Conservation (phyloP, 2,888 invertebrate genomes). For the Brachylomia viminalis region DNA sequence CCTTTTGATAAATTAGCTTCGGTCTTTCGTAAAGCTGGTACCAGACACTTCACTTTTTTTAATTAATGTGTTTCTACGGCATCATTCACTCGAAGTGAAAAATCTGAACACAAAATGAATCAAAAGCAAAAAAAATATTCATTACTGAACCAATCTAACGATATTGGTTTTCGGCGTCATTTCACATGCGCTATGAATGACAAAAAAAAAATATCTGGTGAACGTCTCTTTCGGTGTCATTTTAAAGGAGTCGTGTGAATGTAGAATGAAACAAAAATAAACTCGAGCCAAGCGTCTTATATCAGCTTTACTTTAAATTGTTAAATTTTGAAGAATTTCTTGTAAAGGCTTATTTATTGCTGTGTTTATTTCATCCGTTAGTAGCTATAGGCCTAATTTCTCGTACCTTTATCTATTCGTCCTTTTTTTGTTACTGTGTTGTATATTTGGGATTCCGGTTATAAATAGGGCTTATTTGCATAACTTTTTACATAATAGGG, state of each 20-base stretch:
- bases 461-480: constrained; percentile 15
- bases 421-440: constrained; percentile 5
- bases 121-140: not conserved
- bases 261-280: not conserved
- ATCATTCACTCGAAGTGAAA: not conserved
- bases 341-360: constrained; percentile 19
- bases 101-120: not conserved
- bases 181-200: not conserved
- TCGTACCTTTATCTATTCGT: constrained; percentile 6
- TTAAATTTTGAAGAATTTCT: constrained; percentile 13
- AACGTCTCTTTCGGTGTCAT: not conserved
- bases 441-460: not conserved
- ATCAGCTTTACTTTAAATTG: not conserved
- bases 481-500: not conserved
- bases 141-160: not conserved
- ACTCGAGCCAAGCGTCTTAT: not conserved
- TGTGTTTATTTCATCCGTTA: constrained; percentile 18
- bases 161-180: not conserved
- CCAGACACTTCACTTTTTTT: not conserved
- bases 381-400: constrained; percentile 5
- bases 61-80: not conserved
- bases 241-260: not conserved
- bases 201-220: not conserved
- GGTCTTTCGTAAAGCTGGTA: not conserved
- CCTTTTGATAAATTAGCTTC: constrained; percentile 38